phyloP scores from a whole-genome alignment of 2,113 vertebrate genomes.

The Tragulus kanchil region DNA sequence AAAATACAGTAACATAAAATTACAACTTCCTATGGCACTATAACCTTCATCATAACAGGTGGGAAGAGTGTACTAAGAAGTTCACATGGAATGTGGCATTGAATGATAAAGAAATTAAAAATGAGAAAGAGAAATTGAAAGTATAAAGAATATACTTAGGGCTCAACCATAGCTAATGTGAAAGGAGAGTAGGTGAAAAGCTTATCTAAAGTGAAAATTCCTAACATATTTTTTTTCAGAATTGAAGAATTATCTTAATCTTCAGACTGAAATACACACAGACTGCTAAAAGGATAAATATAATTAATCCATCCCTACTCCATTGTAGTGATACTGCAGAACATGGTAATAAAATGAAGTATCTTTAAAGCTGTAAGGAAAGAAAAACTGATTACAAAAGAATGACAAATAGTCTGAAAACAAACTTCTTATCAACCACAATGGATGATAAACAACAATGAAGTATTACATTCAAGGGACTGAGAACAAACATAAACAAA shows the following conservation, averaged over 20 bases:
- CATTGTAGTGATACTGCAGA: neutral
- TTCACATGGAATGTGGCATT: neutral
- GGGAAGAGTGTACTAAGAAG: neutral
- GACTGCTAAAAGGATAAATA: neutral
- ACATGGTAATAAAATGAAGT: neutral
- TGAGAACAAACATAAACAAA: neutral
- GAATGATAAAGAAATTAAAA: neutral
- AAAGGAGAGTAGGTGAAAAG: neutral
- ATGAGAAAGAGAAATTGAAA: neutral
- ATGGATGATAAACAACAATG: neutral
- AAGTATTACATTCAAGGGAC: neutral
- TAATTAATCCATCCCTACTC: neutral
- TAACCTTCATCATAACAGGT: neutral
- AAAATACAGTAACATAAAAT: neutral
- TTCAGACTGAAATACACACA: slow-evolving; percentile 13
- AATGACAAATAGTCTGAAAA: neutral
- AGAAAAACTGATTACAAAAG: neutral
- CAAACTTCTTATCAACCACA: neutral
- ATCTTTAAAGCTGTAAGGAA: neutral
- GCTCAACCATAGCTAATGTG: neutral
- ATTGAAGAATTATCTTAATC: neutral
- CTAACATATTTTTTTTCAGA: neutral
- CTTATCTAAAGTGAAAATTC: neutral
- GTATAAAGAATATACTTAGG: neutral
- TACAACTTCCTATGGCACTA: neutral